Conservation (phyloP, 23 tunicate genomes). For the Oikopleura albicans region DNA sequence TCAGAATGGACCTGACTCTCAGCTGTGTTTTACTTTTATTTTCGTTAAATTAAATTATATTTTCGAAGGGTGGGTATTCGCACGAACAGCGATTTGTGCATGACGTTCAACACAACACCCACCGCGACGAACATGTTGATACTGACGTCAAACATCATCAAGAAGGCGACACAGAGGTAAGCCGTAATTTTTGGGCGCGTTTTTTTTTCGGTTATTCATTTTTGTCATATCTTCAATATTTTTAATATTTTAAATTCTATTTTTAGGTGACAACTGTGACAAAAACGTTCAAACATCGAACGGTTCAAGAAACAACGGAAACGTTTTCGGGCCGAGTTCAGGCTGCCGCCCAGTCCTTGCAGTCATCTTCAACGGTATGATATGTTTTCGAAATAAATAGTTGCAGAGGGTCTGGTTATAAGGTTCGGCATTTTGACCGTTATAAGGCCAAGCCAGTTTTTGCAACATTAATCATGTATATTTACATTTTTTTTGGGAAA, state of each 20-base stretch:
- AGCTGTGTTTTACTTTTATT: no score
- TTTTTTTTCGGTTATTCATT: neutral
- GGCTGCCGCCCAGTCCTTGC: no score
- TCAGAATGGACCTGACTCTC: no score
- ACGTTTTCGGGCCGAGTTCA: neutral
- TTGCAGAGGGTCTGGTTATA: no score
- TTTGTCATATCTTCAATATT: neutral
- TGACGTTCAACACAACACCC: conserved; percentile 37
- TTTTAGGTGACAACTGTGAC: conserved; percentile 72
- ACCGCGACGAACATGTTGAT: conserved; percentile 35
- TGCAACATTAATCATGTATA: no score
- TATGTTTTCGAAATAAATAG: no score
- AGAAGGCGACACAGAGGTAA: conserved; percentile 81
- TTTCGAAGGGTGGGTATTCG: neutral
- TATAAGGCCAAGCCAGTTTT: no score
- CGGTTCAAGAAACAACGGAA: neutral
- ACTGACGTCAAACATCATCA: conserved; percentile 58
- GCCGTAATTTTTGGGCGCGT: no score
- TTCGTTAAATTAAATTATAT: no score
- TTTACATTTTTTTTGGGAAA: no score
- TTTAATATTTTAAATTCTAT: neutral
- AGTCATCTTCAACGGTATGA: no score
- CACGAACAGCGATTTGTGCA: conserved; percentile 34
- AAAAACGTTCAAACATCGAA: conserved; percentile 22
- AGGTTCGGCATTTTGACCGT: no score